Conservation (phyloP, 2,888 invertebrate species). For the Masnerella sp. region DNA sequence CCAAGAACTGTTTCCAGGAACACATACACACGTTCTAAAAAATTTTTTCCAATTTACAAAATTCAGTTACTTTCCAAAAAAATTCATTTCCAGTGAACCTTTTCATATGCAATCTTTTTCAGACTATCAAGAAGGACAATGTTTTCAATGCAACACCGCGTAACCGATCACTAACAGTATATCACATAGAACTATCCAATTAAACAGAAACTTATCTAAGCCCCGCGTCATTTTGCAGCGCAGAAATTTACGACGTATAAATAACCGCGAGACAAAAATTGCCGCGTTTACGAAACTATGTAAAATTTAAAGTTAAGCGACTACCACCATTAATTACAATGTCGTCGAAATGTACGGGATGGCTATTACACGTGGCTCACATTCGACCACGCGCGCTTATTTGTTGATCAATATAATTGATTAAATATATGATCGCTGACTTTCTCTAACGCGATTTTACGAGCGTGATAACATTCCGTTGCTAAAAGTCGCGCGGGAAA, state of each 20-base stretch:
- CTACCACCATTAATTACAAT: constrained; percentile 43
- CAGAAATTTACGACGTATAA: constrained; percentile 37
- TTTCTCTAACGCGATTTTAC: constrained; percentile 42
- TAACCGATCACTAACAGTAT: constrained; percentile 9
- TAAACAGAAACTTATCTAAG: constrained; percentile 30
- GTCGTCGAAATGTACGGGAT: constrained; percentile 23
- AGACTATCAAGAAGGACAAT: no score
- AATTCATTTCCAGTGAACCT: no score
- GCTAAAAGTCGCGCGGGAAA: constrained; percentile 38
- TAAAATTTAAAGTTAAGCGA: constrained; percentile 6
- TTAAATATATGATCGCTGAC: constrained; percentile 42
- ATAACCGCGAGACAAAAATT: constrained; percentile 3
- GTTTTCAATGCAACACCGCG: no score
- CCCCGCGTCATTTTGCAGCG: constrained; percentile 13
- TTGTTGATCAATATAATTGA: constrained; percentile 52
- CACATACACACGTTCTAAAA: no score
- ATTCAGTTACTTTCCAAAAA: no score
- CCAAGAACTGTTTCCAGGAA: no score
- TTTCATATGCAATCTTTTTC: no score
- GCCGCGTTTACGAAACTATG: constrained; percentile 6
- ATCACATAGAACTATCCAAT: constrained; percentile 26
- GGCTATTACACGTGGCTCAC: constrained; percentile 15
- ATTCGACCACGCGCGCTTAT: constrained; percentile 31
- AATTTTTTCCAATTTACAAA: no score
- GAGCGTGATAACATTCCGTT: constrained; percentile 47